Conservation (phyloP, 2,888 invertebrate genomes). For the Apamea epomidion region DNA sequence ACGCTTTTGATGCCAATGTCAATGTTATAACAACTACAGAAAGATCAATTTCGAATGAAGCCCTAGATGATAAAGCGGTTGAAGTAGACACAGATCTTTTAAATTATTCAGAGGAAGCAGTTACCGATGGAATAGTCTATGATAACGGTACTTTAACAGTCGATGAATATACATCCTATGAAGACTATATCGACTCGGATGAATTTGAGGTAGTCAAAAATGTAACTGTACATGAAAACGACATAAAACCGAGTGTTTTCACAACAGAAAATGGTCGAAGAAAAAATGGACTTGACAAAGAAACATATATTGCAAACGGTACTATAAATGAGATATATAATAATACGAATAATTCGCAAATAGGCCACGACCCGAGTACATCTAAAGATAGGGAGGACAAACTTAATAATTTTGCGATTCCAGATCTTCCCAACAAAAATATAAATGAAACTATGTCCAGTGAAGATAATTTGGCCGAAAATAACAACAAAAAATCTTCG, state of each 20-base stretch:
- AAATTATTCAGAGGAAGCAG: neutral
- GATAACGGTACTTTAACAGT: neutral
- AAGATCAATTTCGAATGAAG: neutral
- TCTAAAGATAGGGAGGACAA: neutral
- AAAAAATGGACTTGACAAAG: neutral
- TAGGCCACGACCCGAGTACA: neutral
- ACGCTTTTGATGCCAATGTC: neutral
- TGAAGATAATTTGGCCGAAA: neutral
- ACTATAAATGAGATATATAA: neutral
- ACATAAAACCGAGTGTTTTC: neutral
- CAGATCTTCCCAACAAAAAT: neutral
- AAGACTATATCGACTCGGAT: slow-evolving; percentile 25
- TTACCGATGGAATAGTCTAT: neutral
- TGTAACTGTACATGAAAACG: neutral
- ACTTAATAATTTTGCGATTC: neutral
- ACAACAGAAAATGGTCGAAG: neutral
- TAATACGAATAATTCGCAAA: neutral
- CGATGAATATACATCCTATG: neutral
- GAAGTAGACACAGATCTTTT: neutral
- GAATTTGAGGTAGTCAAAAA: slow-evolving; percentile 11
- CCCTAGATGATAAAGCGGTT: neutral
- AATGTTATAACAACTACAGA: slow-evolving; percentile 15
- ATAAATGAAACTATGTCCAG: neutral
- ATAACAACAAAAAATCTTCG: neutral
- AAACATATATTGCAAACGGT: neutral